Conservation (phyloP, 2,797 vertebrate genomes). For the Channallabes apus region DNA sequence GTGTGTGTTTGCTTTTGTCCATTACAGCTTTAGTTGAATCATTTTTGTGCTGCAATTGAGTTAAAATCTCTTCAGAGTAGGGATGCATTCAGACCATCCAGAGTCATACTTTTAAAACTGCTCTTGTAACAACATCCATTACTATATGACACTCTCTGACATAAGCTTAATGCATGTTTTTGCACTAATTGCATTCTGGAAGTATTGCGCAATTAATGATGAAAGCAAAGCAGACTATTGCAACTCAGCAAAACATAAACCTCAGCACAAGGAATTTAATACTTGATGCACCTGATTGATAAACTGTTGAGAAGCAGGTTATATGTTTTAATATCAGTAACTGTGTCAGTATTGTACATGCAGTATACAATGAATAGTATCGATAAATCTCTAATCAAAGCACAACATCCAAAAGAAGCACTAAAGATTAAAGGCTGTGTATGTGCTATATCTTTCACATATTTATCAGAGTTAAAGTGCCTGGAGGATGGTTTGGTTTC, state of each 20-base stretch:
- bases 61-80: not conserved
- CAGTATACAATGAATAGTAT: not conserved
- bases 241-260: no score
- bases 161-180: not conserved
- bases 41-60: not conserved
- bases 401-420: not conserved
- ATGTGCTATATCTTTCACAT: not conserved
- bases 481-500: not conserved
- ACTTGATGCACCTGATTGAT: not conserved
- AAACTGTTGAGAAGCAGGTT: not conserved
- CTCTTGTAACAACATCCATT: not conserved
- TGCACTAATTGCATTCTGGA: not conserved
- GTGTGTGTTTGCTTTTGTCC: slow-evolving; percentile 14
- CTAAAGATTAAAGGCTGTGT: not conserved
- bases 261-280: no score
- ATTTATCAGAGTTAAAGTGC: not conserved
- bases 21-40: not conserved
- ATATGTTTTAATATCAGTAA: not conserved
- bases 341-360: not conserved
- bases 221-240: not conserved
- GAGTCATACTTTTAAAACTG: not conserved
- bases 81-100: not conserved
- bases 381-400: not conserved
- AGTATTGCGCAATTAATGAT: not conserved
- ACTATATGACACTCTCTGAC: not conserved